phyloP scores from a whole-genome alignment of 2,113 vertebrate species.

The Xiphias gladius region DNA sequence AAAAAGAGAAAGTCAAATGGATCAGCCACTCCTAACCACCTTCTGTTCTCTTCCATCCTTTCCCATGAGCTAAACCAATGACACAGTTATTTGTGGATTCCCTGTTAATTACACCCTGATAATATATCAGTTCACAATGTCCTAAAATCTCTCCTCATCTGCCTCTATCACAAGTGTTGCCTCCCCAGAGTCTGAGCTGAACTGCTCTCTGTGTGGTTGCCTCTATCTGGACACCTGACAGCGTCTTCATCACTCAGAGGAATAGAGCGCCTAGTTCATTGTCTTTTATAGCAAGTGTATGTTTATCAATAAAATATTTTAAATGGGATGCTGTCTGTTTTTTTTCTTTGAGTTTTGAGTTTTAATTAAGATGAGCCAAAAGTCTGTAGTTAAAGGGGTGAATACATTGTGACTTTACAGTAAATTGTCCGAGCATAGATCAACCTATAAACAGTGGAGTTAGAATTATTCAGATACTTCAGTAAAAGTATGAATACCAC shows the following conservation, averaged over 20 bases:
- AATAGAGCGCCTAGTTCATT: conserved; percentile 81
- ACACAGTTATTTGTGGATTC: conserved; percentile 68
- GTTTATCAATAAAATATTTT: conserved; percentile 98
- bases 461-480: background rate
- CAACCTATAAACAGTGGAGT: background rate
- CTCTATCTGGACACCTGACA: conserved; percentile 42
- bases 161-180: conserved; percentile 72
- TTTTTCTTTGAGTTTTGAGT: background rate
- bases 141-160: conserved; percentile 45
- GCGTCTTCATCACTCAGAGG: conserved; percentile 47
- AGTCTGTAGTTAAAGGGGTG: background rate
- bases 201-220: conserved; percentile 40
- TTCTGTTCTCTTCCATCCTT: conserved; percentile 31
- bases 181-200: conserved; percentile 60
- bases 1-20: conserved; percentile 31
- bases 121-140: conserved; percentile 30
- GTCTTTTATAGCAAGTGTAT: conserved; percentile 98
- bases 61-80: conserved; percentile 67
- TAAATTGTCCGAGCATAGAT: background rate
- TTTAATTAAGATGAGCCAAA: background rate
- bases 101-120: conserved; percentile 23
- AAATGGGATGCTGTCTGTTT: conserved; percentile 66
- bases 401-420: background rate
- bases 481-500: background rate
- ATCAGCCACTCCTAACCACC: conserved; percentile 50